Base-by-base conservation (phyloP, 2,797 vertebrate genomes). In the Botia kubotai region DNA sequence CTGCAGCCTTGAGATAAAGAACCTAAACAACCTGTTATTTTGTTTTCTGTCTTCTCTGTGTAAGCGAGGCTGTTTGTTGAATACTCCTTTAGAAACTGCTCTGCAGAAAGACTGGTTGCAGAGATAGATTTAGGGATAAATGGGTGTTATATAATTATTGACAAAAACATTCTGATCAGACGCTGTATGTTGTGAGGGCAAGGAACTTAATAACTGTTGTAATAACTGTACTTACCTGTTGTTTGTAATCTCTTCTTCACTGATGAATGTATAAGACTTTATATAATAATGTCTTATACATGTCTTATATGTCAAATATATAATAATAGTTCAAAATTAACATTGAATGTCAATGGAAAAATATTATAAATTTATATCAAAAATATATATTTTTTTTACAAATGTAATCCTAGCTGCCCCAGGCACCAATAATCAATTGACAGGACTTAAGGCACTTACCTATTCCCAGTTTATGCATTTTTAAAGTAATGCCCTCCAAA, bases 11-110 rank as follows among this genome's bases (percentile, higher is more conserved):
- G 78, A 48, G 70, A 73, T 67, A 50, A 74, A 80, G 36, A 57
- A 53, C 62, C 36, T 46, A 66, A 80, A 63, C 69, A 55, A 80
- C 78, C 52, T 67, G 79, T 57, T 66, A 73, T 79, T 53, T 33
- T 14, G 12, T 69, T 57, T 26, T 66, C 55, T 0, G 23, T 63
- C 21, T 58, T 2, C 19, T 1, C 39, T 33, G 55, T 3, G 0
- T 68, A 21, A 58, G 43, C 10, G 43, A 46, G 12, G 55, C 29
- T 2, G 55, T 36, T 69, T 62, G 33, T 19, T 33, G 23, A 60
- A 78, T 53, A 63, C 10, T 23, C 53, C 68, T 79, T 79, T 53
- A 65, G 58, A 79, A 63, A 52, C 12, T 11, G 7, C 33, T 63
- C 12, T 46, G 2, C 8, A 46, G 50, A 72, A 19, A 2, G 26